Conservation (phyloP, 2,113 vertebrate species). For the Forbesichthys agassizii region DNA sequence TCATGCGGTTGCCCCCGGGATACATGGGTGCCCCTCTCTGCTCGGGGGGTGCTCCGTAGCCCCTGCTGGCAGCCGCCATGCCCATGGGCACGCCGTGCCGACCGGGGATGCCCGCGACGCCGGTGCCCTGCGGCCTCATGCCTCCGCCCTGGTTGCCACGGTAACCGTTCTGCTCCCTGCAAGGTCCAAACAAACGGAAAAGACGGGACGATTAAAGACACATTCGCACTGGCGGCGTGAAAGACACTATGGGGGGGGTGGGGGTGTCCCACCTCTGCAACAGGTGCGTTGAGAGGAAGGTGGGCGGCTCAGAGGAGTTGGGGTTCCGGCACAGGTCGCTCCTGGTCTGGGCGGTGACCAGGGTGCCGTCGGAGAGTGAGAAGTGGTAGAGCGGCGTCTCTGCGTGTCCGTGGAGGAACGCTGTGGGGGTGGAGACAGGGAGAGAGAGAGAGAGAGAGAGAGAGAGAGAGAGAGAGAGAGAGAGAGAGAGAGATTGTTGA, state of each 20-base stretch:
- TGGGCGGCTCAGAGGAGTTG: conserved; percentile 79
- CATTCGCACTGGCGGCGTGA: too few relatives aligned
- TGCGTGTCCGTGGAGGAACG: conserved; percentile 89
- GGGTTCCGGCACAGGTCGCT: conserved; percentile 92
- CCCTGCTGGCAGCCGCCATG: conserved; percentile 17
- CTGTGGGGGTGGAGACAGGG: conserved; percentile 65
- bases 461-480: too few relatives aligned
- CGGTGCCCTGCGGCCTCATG: conserved; percentile 64
- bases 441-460: conserved; percentile 7
- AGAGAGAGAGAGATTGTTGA: background rate
- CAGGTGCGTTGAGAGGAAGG: conserved; percentile 95
- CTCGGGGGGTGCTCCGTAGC: background rate
- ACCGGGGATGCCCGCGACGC: conserved; percentile 49
- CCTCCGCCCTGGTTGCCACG: conserved; percentile 80
- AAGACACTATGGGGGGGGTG: too few relatives aligned
- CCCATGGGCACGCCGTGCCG: conserved; percentile 74
- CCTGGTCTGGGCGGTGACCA: conserved; percentile 95
- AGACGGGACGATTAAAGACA: background rate
- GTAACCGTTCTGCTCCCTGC: conserved; percentile 92
- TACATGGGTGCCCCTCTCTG: conserved; percentile 59
- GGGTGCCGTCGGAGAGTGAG: conserved; percentile 93
- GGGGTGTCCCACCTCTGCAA: conserved; percentile 82
- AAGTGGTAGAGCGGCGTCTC: conserved; percentile 95
- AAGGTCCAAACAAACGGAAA: conserved; percentile 28
- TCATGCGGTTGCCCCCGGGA: conserved; percentile 62